Evolutionary conservation across 1,140 invertebrate genomes (phyloP).

Genomic region (Meteorus sp.): DNA sequence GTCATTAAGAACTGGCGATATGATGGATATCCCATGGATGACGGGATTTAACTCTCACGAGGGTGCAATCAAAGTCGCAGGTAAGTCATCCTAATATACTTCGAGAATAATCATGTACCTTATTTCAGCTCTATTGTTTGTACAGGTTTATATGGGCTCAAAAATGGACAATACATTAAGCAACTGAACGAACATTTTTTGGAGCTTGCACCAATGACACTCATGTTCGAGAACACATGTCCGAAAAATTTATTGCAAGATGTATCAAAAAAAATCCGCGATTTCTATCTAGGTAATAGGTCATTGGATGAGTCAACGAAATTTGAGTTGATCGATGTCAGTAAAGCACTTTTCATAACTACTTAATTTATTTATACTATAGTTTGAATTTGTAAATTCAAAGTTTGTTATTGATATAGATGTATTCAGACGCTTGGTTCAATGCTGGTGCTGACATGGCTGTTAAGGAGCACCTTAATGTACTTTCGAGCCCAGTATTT

Average conservation of each 20-base stretch:
- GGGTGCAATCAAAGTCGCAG: slow-evolving; percentile 67
- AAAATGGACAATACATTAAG: slow-evolving; percentile 32
- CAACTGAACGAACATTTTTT: slow-evolving; percentile 62
- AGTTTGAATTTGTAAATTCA: too few species aligned
- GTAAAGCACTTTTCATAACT: slow-evolving; percentile 29
- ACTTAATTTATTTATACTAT: not conserved
- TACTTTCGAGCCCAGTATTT: slow-evolving; percentile 60
- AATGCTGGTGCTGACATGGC: slow-evolving; percentile 63
- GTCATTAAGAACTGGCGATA: slow-evolving; percentile 52
- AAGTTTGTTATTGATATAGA: slow-evolving; percentile 56
- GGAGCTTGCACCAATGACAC: slow-evolving; percentile 61
- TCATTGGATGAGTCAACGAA: slow-evolving; percentile 57
- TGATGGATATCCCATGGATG: slow-evolving; percentile 67
- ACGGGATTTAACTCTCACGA: slow-evolving; percentile 69
- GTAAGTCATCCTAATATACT: slow-evolving; percentile 44
- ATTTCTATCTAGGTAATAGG: slow-evolving; percentile 64
- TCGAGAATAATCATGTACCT: not conserved
- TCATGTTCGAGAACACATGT: slow-evolving; percentile 65
- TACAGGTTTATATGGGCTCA: slow-evolving; percentile 42
- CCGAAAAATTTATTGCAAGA: slow-evolving; percentile 41
- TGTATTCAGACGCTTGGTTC: slow-evolving; percentile 73
- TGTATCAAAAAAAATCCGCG: slow-evolving; percentile 61
- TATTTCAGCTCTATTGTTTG: slow-evolving; percentile 12
- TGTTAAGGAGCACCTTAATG: slow-evolving; percentile 56
- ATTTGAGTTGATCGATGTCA: slow-evolving; percentile 61